Percentiles rank a stretch among this genome's conserved stretches.
phyloP scores from a whole-genome alignment of 2,888 invertebrate species.

The Patella caerulea region DNA sequence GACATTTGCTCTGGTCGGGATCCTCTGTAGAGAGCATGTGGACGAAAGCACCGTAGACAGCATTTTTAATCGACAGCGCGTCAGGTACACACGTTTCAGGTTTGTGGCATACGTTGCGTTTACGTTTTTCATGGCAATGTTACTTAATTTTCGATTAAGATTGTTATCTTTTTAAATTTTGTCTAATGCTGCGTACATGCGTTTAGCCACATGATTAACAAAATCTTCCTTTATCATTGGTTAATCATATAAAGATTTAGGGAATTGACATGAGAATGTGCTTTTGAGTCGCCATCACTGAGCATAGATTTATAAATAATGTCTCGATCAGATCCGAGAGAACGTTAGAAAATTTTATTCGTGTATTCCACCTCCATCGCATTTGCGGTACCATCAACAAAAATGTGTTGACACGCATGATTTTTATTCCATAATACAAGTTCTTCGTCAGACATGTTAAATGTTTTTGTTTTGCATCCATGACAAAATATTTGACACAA shows the following conservation, averaged over 20 bases:
- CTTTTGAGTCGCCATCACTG: conserved; percentile 15
- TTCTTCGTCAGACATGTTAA: too few relatives aligned
- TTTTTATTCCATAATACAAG: neutral
- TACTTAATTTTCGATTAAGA: neutral
- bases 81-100: conserved; percentile 16
- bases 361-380: conserved; percentile 15
- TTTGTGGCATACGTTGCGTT: conserved; percentile 17
- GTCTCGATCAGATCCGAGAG: neutral
- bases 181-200: conserved; percentile 8
- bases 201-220: conserved; percentile 17
- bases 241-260: neutral
- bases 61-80: conserved; percentile 18
- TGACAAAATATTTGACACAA: conserved; percentile 11
- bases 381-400: conserved; percentile 9
- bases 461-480: neutral
- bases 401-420: conserved; percentile 1
- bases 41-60: conserved; percentile 15
- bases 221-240: conserved; percentile 10
- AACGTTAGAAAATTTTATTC: neutral
- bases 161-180: neutral
- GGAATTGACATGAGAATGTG: neutral
- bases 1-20: neutral
- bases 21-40: conserved; percentile 18
- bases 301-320: conserved; percentile 15
- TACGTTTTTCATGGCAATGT: neutral